A percentile compares a stretch with the other conserved stretches of the same genome.
These are phyloP conservation scores for Ectropis grisescens DNA, from an alignment of 1,140 invertebrate genomes.

Conservation along the genomic window DNA sequence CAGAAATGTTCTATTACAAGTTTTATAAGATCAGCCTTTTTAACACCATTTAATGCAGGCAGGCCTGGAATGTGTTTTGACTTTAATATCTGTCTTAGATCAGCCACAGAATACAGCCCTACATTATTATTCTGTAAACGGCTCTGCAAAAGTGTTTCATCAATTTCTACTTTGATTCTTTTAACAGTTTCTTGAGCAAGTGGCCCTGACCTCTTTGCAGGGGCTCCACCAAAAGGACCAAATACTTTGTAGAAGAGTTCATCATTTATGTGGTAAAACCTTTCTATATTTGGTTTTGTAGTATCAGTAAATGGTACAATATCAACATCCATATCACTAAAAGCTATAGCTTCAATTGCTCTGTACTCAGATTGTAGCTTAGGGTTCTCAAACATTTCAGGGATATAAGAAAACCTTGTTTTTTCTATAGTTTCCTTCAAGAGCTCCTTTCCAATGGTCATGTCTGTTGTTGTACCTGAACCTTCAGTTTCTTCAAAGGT, in stretches of 20 bases:
- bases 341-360: slow-evolving; percentile 44
- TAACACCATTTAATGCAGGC: slow-evolving; percentile 32
- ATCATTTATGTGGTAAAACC: slow-evolving; percentile 29
- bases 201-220: slow-evolving; percentile 27
- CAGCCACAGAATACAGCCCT: slow-evolving; percentile 30
- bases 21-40: slow-evolving; percentile 42
- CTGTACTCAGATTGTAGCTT: slow-evolving; percentile 38
- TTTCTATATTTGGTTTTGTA: slow-evolving; percentile 27
- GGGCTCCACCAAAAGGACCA: slow-evolving; percentile 38
- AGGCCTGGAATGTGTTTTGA: slow-evolving; percentile 23
- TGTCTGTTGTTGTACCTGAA: no score
- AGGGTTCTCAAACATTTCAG: slow-evolving; percentile 56
- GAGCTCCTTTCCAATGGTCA: slow-evolving; percentile 12
- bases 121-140: slow-evolving; percentile 25
- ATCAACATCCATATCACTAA: slow-evolving; percentile 38
- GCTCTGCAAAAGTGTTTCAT: slow-evolving; percentile 28
- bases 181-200: slow-evolving; percentile 17
- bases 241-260: slow-evolving; percentile 55
- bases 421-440: slow-evolving; percentile 41
- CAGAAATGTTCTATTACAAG: slow-evolving; percentile 10
- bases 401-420: slow-evolving; percentile 38
- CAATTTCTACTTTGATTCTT: slow-evolving; percentile 30
- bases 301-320: slow-evolving; percentile 44
- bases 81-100: slow-evolving; percentile 43
- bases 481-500: slow-evolving; percentile 23